Evolutionary conservation across 2,888 invertebrate species (phyloP).

Genomic region (Drosophila melanocephala): DNA sequence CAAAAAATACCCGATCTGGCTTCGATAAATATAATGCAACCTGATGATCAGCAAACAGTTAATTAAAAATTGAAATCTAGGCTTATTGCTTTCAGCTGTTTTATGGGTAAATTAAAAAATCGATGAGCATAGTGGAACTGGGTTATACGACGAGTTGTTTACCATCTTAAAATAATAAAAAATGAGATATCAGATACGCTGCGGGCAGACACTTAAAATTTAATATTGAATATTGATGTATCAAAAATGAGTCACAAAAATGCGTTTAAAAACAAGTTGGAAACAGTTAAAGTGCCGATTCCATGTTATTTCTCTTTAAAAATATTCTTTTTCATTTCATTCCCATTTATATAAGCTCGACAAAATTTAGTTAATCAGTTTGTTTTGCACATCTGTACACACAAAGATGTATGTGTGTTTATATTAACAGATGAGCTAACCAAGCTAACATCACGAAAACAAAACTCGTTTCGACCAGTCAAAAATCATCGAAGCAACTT

Average conservation of each 20-base stretch:
- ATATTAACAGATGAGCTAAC: conserved; percentile 1
- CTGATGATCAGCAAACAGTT: not conserved
- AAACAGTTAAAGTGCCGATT: not conserved
- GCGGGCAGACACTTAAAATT: conserved; percentile 8
- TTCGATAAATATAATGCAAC: not conserved
- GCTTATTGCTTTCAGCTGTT: too few species aligned
- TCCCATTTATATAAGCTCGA: not conserved
- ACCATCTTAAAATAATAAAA: not conserved
- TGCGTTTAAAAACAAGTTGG: not conserved
- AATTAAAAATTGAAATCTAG: not conserved
- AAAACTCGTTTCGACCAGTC: not conserved
- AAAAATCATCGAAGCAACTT: not conserved
- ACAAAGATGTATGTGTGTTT: not conserved
- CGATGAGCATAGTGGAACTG: not conserved
- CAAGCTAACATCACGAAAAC: not conserved
- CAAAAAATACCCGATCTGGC: not conserved
- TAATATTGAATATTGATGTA: conserved; percentile 6
- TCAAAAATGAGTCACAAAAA: conserved; percentile 15
- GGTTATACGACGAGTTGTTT: too few species aligned
- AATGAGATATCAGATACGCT: conserved; percentile 1
- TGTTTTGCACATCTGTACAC: not conserved
- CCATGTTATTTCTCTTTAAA: not conserved
- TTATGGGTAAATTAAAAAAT: too few species aligned
- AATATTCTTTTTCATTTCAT: not conserved
- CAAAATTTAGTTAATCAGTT: not conserved